A percentile compares a stretch with the other conserved stretches of the same genome.
These are phyloP conservation scores for Barbus barbus DNA, from an alignment of 2,113 vertebrate genomes.

Conservation along the genomic window DNA sequence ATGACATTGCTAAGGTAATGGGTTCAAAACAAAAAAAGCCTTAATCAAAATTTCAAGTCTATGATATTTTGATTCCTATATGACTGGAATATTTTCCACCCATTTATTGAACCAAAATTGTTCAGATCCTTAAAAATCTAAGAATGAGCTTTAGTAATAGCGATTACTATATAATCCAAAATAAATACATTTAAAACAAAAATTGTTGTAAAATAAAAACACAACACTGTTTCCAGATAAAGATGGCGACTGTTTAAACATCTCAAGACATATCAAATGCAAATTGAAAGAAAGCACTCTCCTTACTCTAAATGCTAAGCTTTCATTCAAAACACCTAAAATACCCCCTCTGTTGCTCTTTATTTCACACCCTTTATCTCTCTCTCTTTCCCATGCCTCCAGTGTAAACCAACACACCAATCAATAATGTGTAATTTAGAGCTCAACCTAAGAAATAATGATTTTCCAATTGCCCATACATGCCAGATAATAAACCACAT, in stretches of 20 bases:
- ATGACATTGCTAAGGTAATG: not conserved
- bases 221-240: not conserved
- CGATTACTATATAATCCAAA: not conserved
- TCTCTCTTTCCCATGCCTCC: not conserved
- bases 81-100: not conserved
- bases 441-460: slow-evolving; percentile 7
- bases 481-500: slow-evolving; percentile 1
- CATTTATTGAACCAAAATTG: not conserved
- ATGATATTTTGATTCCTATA: not conserved
- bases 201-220: too few relatives aligned
- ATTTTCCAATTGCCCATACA: slow-evolving; percentile 11
- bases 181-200: not conserved
- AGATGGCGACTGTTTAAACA: not conserved
- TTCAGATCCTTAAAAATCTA: not conserved
- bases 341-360: not conserved
- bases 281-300: not conserved
- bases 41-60: not conserved
- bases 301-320: not conserved
- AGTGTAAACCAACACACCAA: slow-evolving; percentile 16
- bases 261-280: not conserved
- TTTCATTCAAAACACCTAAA: not conserved
- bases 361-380: not conserved
- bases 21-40: not conserved
- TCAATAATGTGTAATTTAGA: slow-evolving; percentile 36
- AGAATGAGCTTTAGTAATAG: too few relatives aligned